These are phyloP conservation scores for Pararge aegeria DNA, from an alignment of 1,140 invertebrate species.

Conservation along the genomic window DNA sequence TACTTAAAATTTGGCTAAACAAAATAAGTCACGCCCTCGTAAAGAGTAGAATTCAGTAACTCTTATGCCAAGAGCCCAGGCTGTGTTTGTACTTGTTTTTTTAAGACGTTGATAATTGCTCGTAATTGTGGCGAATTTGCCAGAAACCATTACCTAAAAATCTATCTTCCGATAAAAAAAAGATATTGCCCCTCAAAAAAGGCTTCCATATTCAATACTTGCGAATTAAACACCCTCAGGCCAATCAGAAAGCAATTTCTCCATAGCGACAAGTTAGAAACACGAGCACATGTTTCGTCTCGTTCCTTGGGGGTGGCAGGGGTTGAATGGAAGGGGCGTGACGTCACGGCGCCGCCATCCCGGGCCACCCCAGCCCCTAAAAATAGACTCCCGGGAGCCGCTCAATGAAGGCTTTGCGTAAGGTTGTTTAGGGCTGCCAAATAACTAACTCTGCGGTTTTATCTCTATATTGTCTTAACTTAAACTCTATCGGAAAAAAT, in stretches of 20 bases:
- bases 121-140: no score
- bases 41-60: no score
- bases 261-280: slow-evolving; percentile 30
- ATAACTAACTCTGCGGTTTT: background rate
- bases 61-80: no score
- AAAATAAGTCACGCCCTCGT: no score
- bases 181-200: background rate
- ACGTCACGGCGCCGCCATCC: slow-evolving; percentile 39
- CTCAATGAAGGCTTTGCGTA: slow-evolving; percentile 50
- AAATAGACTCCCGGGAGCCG: slow-evolving; percentile 64
- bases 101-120: background rate
- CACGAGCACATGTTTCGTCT: slow-evolving; percentile 37
- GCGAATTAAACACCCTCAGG: slow-evolving; percentile 20
- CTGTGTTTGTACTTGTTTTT: no score
- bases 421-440: slow-evolving; percentile 3
- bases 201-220: slow-evolving; percentile 9
- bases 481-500: no score
- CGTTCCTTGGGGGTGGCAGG: slow-evolving; percentile 29
- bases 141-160: no score
- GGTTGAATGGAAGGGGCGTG: slow-evolving; percentile 39
- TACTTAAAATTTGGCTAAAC: no score
- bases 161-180: background rate
- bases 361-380: slow-evolving; percentile 45
- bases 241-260: slow-evolving; percentile 41
- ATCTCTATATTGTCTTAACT: no score